Evolutionary conservation across 2,797 vertebrate genomes (phyloP), one percentile per base, ranked within the genome.

Genomic region (Cyclura pinguis): DNA sequence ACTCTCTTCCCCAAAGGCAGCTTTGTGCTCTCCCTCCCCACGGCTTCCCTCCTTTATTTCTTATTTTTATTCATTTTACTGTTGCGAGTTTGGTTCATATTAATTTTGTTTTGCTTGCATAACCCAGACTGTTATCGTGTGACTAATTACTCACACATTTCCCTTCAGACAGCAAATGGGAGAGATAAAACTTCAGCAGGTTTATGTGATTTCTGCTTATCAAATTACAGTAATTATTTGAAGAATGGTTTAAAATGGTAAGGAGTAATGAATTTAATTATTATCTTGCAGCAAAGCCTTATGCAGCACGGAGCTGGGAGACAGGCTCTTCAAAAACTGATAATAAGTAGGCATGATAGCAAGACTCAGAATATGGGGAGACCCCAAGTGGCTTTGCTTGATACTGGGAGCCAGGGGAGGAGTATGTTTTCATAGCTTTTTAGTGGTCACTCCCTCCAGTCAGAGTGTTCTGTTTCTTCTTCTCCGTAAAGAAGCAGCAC

Each of bases 191-290:
- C 95, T 94, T 93, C 94, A 93, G 92, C 95, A 96, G 95, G 96
- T 96, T 96, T 95, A 95, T 96, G 90, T 94, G 94, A 96, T 96
- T 96, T 93, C 94, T 95, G 93, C 95, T 96, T 96, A 96, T 96
- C 96, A 95, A 96, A 96, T 96, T 95, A 96, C 95, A 93, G 94
- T 95, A 96, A 95, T 96, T 96, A 96, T 96, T 96, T 95, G 94
- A 96, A 96, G 95, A 96, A 96, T 96, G 88, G 94, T 82, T 96
- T 96, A 95, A 96, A 96, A 96, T 95, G 94, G 94, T 95, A 94
- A 92, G 86, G 96, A 95, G 93, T 95, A 94, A 96, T 96, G 95
- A 95, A 96, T 96, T 96, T 96, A 96, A 95, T 96, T 96, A 95
- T 29, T 95, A 96, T 93, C 93, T 94, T 96, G 93, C 93, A 94